Base-by-base conservation (phyloP, 2,113 vertebrate species). In the Neogale vison region DNA sequence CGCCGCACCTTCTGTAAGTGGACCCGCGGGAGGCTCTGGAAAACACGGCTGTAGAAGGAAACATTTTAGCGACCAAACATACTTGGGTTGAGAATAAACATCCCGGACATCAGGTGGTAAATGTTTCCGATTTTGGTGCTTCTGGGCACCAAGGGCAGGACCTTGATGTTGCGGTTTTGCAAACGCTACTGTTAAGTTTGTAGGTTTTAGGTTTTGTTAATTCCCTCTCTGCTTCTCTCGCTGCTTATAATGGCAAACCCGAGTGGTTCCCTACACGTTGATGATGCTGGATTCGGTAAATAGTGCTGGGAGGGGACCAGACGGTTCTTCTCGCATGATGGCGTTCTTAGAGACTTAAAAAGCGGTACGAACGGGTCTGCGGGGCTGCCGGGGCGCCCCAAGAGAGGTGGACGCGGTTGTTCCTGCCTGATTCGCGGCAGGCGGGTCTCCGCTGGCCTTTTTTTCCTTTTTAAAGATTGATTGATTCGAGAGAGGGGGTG, bases 361-460 rank as follows among this genome's bases (percentile, higher is more conserved):
- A 17, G 6, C 0, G 5, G 5, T 10, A 3, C 1, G 14, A 20
- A 0, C 39, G 14, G 5, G 1, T 4, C 26, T 1, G 2, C 1
- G 74, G 26, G 26, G 72, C 42, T 77, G 74, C 24, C 14, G 1
- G 2, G 42, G 4, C 1, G 14, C 9, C 42, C 14, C 31, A 2
- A 18, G 42, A 45, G 39, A 13, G 3, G 23, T 24, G 36, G 42
- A 69, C 18, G 4, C 8, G 39, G 13, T 7, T 29, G 50, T 34
- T 14, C 23, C 39, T 18, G n/a, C 34, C 26, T 17, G 0, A 0
- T 26, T 61, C 3, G 23, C 12, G 4, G 20, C 24, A 0, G 0
- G 36, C 23, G 17, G 2, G 15, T 76, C 31, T 31, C 50, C 21
- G 15, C 42, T 47, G 0, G 26, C 1, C 7, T 10, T 69, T 69